Base-by-base conservation (phyloP, 1,140 invertebrate genomes). In the Saccostrea glomerata region DNA sequence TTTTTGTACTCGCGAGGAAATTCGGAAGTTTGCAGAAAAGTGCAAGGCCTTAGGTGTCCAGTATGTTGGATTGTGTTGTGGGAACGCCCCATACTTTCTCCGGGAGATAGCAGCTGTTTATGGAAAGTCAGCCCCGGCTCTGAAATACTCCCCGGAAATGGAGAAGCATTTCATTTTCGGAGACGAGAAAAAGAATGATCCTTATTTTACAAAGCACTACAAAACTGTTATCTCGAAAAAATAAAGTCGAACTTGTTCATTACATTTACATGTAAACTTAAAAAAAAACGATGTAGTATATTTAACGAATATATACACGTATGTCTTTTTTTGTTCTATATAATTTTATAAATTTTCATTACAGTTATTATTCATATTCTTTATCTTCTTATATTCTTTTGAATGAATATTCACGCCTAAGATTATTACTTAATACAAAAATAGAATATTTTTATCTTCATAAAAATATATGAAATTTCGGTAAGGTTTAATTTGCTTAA, bases 41-140 rank as follows among this genome's bases (percentile, higher is more conserved):
- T 86, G 86, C 15, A 91, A 91, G 56, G 87, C 86, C 15, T 47
- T 92, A 7, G 93, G 92, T 40, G 86, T 93, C 6, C 90, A 93
- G 63, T 93, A 93, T 83, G 89, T 93, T 1, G 93, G 93, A 15
- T 63, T 93, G 23, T 93, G 93, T 84, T 93, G 93, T 84, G 93
- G 93, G 12, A 92, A 92, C 36, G 70, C 89, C 0, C 70, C 91
- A 9, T 86, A 90, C 47, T 89, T 92, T 60, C 82, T 88, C n/a
- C 89, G 93, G 54, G 87, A 87, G 23, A 20, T 93, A 58, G 89
- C 92, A 2, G 92, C 91, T 83, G 88, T 89, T 11, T 89, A 91
- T 23, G 92, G 91, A 13, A 91, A 89, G 55, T n/a, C 85, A 25
- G 88, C 92, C 1, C 90, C 92, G 0, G 92, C 92, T 6, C 86